phyloP scores from a whole-genome alignment of 2,888 invertebrate genomes.

The Macaria notata region DNA sequence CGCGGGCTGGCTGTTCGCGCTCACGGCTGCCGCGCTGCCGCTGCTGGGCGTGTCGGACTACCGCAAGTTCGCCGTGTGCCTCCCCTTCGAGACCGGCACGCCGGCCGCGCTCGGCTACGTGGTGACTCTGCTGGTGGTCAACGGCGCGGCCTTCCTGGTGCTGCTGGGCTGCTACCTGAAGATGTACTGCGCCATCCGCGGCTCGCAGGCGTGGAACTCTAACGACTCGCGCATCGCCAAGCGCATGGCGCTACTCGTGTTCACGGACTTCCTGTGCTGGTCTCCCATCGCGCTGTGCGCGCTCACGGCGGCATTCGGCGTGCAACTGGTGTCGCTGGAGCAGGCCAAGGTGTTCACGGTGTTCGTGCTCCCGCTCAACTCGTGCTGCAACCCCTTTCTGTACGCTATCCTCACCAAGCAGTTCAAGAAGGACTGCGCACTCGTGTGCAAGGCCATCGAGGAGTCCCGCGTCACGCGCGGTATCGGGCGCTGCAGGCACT shows the following conservation, averaged over 20 bases:
- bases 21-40: constrained; percentile 93
- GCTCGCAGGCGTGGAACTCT: constrained; percentile 98
- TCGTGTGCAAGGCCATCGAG: constrained; percentile 97
- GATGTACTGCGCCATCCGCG: constrained; percentile 99
- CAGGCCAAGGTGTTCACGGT: constrained; percentile 98
- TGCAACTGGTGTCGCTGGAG: constrained; percentile 94
- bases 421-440: constrained; percentile 98
- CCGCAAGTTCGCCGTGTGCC: constrained; percentile 97
- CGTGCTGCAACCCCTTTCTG: constrained; percentile 98
- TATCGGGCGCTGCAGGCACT: constrained; percentile 92
- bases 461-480: constrained; percentile 95
- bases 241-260: constrained; percentile 97
- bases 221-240: constrained; percentile 98
- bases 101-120: constrained; percentile 93
- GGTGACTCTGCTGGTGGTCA: constrained; percentile 93
- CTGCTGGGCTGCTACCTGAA: constrained; percentile 97
- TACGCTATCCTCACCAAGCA: constrained; percentile 99
- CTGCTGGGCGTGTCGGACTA: constrained; percentile 96
- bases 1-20: constrained; percentile 95
- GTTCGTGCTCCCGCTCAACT: constrained; percentile 97
- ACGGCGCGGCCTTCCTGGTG: constrained; percentile 96
- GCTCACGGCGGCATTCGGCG: constrained; percentile 95
- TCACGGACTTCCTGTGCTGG: constrained; percentile 99
- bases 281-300: constrained; percentile 98
- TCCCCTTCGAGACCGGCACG: constrained; percentile 95